Percentiles rank a stretch among this genome's conserved stretches.
Conservation (phyloP, 2,888 invertebrate species). For the Smittia aterrima region DNA sequence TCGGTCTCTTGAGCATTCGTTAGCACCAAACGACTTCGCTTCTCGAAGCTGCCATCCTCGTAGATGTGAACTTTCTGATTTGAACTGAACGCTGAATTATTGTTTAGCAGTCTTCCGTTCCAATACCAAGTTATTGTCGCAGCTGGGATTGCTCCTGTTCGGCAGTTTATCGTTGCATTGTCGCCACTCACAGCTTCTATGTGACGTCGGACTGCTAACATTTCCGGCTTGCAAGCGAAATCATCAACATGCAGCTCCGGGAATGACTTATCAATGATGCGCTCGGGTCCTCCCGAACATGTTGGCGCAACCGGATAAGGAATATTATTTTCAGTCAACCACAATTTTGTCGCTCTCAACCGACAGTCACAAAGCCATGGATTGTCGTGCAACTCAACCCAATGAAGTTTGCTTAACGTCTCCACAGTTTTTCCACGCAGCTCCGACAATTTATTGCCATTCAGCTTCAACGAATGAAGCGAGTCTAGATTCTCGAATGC, state of each 20-base stretch:
- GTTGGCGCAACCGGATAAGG: slow-evolving; percentile 75
- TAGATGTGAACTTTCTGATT: slow-evolving; percentile 73
- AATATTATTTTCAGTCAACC: slow-evolving; percentile 75
- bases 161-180: slow-evolving; percentile 80
- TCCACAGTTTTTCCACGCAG: slow-evolving; percentile 71
- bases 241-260: slow-evolving; percentile 75
- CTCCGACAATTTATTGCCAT: slow-evolving; percentile 75
- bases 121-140: slow-evolving; percentile 84
- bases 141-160: slow-evolving; percentile 76
- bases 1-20: slow-evolving; percentile 82
- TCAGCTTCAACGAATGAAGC: slow-evolving; percentile 75
- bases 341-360: slow-evolving; percentile 74
- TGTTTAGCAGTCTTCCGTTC: slow-evolving; percentile 74
- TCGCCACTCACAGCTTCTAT: slow-evolving; percentile 77
- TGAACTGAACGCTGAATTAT: slow-evolving; percentile 74
- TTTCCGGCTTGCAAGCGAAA: slow-evolving; percentile 82
- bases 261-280: slow-evolving; percentile 70
- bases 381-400: slow-evolving; percentile 81
- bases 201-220: slow-evolving; percentile 70
- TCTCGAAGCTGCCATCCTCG: slow-evolving; percentile 74
- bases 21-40: slow-evolving; percentile 71
- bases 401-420: slow-evolving; percentile 69
- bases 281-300: slow-evolving; percentile 69
- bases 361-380: slow-evolving; percentile 89
- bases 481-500: slow-evolving; percentile 75